Evolutionary conservation across 2,888 invertebrate genomes (phyloP).

Genomic region (Automeris io): DNA sequence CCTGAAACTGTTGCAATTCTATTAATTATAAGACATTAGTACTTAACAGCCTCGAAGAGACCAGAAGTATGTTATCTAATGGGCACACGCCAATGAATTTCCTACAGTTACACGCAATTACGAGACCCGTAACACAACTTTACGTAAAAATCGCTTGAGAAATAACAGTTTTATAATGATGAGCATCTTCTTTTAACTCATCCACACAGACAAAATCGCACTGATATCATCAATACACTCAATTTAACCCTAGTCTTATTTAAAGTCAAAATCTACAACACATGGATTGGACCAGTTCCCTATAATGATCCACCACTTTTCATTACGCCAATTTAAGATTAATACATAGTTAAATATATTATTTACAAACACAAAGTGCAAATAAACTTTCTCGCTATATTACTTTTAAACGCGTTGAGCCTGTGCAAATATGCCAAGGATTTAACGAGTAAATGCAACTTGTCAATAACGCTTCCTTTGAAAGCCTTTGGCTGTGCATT

Average conservation of each 20-base stretch:
- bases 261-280: too few species aligned
- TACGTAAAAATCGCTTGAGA: too few species aligned
- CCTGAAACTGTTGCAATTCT: neutral
- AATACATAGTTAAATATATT: too few species aligned
- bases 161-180: too few species aligned
- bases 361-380: neutral
- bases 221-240: too few species aligned
- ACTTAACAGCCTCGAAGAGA: neutral
- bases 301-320: too few species aligned
- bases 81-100: neutral
- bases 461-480: slow-evolving; percentile 9
- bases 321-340: too few species aligned
- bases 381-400: neutral
- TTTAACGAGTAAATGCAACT: slow-evolving; percentile 18
- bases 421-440: slow-evolving; percentile 25
- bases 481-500: slow-evolving; percentile 16
- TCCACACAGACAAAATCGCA: too few species aligned
- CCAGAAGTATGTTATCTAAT: neutral
- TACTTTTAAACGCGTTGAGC: neutral
- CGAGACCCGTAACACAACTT: neutral
- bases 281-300: too few species aligned
- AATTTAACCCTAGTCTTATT: too few species aligned
- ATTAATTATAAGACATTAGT: neutral
- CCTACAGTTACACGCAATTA: neutral
- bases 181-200: too few species aligned